Evolutionary conservation across 2,113 vertebrate genomes (phyloP), one percentile per base, ranked within the genome.

Genomic region (Malurus alboscapulatus): DNA sequence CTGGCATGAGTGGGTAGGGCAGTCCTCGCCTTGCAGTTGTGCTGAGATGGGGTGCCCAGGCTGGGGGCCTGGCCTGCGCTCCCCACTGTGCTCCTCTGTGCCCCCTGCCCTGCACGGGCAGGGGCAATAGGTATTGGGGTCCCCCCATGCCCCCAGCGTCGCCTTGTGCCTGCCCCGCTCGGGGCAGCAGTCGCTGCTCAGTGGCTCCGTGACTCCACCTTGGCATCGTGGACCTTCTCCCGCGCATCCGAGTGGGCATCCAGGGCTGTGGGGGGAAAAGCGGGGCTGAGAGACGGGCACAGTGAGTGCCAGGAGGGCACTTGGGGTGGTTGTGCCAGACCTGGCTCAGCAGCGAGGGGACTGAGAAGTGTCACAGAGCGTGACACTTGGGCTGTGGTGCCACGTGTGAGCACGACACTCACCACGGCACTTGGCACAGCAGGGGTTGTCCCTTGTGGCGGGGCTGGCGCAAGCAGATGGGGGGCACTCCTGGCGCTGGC

Each of bases 401-500:
- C 44, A 1, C 1, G 3, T 3, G 48, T 1, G 14, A 53, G 34
- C 26, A 3, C 51, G 1, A 11, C 55, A 90, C 97, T 98, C 92
- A 99, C 98, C 94, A 5, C 84, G 95, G 86, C 98, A 99, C 76
- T 98, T 97, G 8, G 98, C 84, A 14, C 98, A 99, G 95, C 98
- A 99, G 6, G 97, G 92, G 21, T 97, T 97, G 32, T 98, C 98
- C 21, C 51, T 95, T 21, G 97, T 97, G 87, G 94, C 74, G 36
- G 98, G 96, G 92, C 96, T 97, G 65, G 92, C 53, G 14, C 98
- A 99, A 93, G 97, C 96, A 2, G 98, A 88, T 0, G 97, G 93
- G 0, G 98, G 98, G 75, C 99, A 99, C 47, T 99, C 98, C 72
- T 99, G 98, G 89, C 98, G 98, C 95, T 98, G 98, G 93, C 99